Evolutionary conservation across 1,140 invertebrate species (phyloP).

Genomic region (Achatina immaculata): DNA sequence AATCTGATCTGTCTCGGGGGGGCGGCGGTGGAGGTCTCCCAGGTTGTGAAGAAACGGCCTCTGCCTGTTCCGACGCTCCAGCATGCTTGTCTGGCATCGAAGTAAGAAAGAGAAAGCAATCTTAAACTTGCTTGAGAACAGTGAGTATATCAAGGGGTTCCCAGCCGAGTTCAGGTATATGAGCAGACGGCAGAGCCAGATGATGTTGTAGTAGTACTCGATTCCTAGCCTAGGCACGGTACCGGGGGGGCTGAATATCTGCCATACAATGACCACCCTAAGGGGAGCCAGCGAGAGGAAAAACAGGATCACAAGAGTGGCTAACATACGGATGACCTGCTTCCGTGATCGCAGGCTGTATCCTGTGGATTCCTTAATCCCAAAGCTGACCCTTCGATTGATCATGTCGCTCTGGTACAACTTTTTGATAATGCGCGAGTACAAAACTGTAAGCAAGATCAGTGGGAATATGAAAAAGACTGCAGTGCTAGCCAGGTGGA

Average conservation of each 20-base stretch:
- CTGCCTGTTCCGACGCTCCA: not conserved
- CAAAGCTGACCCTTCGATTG: not conserved
- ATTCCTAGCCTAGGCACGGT: conserved; percentile 74
- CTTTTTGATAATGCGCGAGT: conserved; percentile 45
- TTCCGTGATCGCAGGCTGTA: conserved; percentile 26
- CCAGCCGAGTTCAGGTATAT: conserved; percentile 64
- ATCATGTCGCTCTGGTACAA: conserved; percentile 17
- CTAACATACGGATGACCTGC: conserved; percentile 86
- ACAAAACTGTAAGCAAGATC: conserved; percentile 47
- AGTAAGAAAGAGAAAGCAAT: conserved; percentile 76
- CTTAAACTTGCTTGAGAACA: conserved; percentile 56
- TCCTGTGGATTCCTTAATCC: not conserved
- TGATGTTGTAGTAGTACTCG: conserved; percentile 85
- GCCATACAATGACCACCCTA: conserved; percentile 81
- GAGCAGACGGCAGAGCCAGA: conserved; percentile 81
- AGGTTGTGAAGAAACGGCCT: not conserved
- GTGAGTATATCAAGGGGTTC: conserved; percentile 66
- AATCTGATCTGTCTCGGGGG: not conserved
- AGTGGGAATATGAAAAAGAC: conserved; percentile 50
- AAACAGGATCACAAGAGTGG: conserved; percentile 88
- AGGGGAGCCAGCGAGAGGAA: conserved; percentile 91
- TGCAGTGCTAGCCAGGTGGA: conserved; percentile 41
- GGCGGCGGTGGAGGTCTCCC: not conserved
- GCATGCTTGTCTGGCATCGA: not conserved
- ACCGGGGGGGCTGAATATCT: conserved; percentile 17